Percentiles rank a stretch among this genome's conserved stretches.
phyloP scores from a whole-genome alignment of 2,113 vertebrate genomes.

The Erythrocercus mccallii region DNA sequence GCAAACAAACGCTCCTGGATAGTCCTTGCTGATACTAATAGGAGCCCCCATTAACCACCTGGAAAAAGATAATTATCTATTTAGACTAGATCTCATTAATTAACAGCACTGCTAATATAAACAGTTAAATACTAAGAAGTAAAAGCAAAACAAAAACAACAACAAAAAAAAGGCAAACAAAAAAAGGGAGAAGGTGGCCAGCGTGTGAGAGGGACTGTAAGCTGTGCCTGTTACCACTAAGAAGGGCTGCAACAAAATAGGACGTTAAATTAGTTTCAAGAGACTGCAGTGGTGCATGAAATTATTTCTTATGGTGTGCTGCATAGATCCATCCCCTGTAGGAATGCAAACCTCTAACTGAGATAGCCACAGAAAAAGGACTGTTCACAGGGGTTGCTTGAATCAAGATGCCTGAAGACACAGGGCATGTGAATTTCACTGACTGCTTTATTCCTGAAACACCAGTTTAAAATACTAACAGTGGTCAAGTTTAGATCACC shows the following conservation, averaged over 20 bases:
- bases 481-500: not conserved
- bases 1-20: slow-evolving; percentile 28
- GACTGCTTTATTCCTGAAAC: not conserved
- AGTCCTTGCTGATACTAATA: not conserved
- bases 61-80: slow-evolving; percentile 30
- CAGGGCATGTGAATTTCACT: not conserved
- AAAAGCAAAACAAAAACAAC: not conserved
- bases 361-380: slow-evolving; percentile 55
- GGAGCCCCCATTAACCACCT: slow-evolving; percentile 3
- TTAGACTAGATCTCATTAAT: slow-evolving; percentile 43
- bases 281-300: slow-evolving; percentile 84
- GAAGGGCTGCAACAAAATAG: slow-evolving; percentile 66
- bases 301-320: slow-evolving; percentile 81
- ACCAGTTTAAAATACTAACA: slow-evolving; percentile 4
- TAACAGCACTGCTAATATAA: slow-evolving; percentile 40
- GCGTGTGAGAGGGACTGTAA: not conserved
- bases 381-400: not conserved
- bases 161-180: not conserved
- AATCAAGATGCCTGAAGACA: slow-evolving; percentile 9
- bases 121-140: not conserved
- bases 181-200: not conserved
- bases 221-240: slow-evolving; percentile 55
- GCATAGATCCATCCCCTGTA: slow-evolving; percentile 73
- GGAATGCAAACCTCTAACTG: slow-evolving; percentile 57
- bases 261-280: slow-evolving; percentile 80